Percentiles rank a stretch among this genome's conserved stretches.
These are phyloP conservation scores for Lymantria monacha DNA, from an alignment of 2,888 invertebrate species.

Conservation along the genomic window DNA sequence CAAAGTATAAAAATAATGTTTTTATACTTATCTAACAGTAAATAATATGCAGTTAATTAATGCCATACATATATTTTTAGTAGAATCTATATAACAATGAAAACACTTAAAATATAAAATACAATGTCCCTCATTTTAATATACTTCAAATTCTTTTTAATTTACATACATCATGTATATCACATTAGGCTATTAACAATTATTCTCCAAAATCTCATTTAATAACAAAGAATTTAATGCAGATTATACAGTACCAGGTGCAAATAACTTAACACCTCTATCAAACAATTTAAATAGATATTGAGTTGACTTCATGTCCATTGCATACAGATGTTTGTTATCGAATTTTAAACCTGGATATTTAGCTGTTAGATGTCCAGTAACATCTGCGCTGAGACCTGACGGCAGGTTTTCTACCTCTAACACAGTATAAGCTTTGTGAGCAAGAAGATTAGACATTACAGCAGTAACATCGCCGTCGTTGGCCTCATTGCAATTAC, in stretches of 20 bases:
- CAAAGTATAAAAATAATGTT: too few relatives aligned
- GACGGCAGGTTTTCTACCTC: conserved; percentile 86
- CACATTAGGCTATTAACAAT: too few relatives aligned
- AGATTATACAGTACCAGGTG: conserved; percentile 82
- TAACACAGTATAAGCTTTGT: conserved; percentile 84
- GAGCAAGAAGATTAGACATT: conserved; percentile 83
- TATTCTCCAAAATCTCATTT: too few relatives aligned
- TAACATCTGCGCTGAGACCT: conserved; percentile 87
- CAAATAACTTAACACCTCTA: conserved; percentile 87
- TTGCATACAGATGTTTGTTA: conserved; percentile 45
- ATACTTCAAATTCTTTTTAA: too few relatives aligned
- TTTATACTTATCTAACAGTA: too few relatives aligned
- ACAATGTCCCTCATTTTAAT: too few relatives aligned
- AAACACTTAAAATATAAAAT: too few relatives aligned
- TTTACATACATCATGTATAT: too few relatives aligned
- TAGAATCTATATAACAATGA: too few relatives aligned
- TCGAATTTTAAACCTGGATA: conserved; percentile 63
- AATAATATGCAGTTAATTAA: too few relatives aligned
- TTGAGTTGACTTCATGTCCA: conserved; percentile 52
- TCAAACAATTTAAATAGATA: conserved; percentile 88
- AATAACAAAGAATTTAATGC: too few relatives aligned
- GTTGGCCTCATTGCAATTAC: conserved; percentile 83
- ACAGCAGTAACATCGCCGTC: conserved; percentile 81
- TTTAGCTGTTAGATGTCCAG: conserved; percentile 84
- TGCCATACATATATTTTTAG: too few relatives aligned